Conservation (phyloP, 2,888 invertebrate species). For the Xylota segnis region DNA sequence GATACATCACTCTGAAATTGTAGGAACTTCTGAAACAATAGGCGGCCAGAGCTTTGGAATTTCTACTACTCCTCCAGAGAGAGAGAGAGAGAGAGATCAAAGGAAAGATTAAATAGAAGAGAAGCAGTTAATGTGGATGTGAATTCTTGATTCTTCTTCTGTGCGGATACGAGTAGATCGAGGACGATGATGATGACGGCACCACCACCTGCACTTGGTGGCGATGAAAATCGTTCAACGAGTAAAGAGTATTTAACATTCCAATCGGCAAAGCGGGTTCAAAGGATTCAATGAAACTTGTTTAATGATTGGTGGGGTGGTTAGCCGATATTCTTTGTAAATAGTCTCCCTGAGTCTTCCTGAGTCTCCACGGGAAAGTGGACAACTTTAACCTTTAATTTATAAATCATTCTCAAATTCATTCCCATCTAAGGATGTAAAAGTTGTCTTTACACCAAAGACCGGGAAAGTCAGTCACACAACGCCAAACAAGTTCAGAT, state of each 20-base stretch:
- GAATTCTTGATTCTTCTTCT: constrained; percentile 49
- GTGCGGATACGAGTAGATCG: constrained; percentile 16
- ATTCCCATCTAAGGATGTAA: no score
- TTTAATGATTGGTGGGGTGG: constrained; percentile 14
- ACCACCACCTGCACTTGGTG: constrained; percentile 48
- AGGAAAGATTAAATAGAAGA: constrained; percentile 64
- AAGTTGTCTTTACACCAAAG: no score
- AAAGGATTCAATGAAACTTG: constrained; percentile 27
- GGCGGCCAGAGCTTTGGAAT: constrained; percentile 55
- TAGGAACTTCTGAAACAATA: constrained; percentile 68
- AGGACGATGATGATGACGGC: constrained; percentile 37
- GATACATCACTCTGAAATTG: constrained; percentile 59
- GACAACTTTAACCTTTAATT: no score
- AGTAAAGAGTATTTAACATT: constrained; percentile 50
- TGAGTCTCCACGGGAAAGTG: no score
- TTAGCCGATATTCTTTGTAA: no score
- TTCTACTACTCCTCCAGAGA: constrained; percentile 6
- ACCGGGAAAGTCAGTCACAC: no score
- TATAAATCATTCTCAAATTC: no score
- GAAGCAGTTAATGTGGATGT: constrained; percentile 67
- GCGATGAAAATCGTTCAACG: constrained; percentile 41
- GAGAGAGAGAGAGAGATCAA: constrained; percentile 47
- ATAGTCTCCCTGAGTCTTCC: no score
- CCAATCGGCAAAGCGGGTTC: constrained; percentile 11
- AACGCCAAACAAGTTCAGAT: no score